phyloP scores from a whole-genome alignment of 2,113 vertebrate genomes.

The Falcunculus frontatus region DNA sequence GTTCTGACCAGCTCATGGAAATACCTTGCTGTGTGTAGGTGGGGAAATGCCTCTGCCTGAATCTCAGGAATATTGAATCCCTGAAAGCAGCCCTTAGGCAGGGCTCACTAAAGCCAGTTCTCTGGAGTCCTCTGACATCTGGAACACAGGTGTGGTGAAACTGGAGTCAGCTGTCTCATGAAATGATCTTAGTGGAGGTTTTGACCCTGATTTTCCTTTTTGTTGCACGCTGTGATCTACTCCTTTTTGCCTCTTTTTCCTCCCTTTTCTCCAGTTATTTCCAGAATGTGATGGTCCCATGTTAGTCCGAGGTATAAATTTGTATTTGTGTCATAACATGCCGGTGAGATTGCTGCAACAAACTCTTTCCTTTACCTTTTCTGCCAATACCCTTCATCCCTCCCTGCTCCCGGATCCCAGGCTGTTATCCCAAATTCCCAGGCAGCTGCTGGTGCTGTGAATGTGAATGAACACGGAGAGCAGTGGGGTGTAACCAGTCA shows the following conservation, averaged over 20 bases:
- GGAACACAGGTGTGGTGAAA: background rate
- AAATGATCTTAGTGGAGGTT: background rate
- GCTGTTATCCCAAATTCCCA: background rate
- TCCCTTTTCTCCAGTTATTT: background rate
- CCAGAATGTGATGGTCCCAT: background rate
- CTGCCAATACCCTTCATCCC: background rate
- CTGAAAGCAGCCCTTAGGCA: background rate
- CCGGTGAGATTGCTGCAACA: background rate
- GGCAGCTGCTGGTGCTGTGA: background rate
- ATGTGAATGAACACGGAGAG: rapidly evolving
- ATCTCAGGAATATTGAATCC: background rate
- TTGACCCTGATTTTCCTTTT: background rate
- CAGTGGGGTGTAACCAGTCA: too few species aligned
- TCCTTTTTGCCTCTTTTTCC: background rate
- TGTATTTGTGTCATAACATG: background rate
- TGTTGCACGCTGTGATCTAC: background rate
- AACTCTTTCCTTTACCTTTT: background rate
- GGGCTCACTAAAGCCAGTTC: background rate
- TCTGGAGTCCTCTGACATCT: background rate
- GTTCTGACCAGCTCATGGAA: background rate
- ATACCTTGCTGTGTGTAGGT: background rate
- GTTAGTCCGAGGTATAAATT: background rate
- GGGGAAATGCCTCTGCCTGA: background rate
- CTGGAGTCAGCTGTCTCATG: background rate
- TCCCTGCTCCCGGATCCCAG: background rate